A percentile compares a stretch with the other conserved stretches of the same genome.
These are phyloP conservation scores for Lamellibrachia columna DNA, from an alignment of 2,888 invertebrate species.

Conservation along the genomic window DNA sequence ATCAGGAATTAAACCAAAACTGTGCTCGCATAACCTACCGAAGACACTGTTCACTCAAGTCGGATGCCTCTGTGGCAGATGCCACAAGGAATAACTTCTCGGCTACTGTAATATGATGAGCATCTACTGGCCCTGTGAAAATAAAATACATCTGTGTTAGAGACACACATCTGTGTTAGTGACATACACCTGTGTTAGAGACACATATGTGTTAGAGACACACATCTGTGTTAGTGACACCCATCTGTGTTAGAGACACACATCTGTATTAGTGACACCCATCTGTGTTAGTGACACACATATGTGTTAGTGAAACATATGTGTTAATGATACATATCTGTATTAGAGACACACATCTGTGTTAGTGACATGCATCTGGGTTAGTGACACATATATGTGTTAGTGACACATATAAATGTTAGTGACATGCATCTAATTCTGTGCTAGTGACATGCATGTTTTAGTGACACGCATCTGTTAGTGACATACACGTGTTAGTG, in stretches of 20 bases:
- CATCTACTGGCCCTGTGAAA: background rate
- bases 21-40: background rate
- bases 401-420: background rate
- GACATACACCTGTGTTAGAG: background rate
- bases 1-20: background rate
- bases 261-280: too few species aligned
- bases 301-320: too few species aligned
- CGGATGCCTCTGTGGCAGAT: background rate
- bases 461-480: too few species aligned
- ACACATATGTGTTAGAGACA: background rate
- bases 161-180: background rate
- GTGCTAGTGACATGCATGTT: too few species aligned
- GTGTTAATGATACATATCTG: too few species aligned
- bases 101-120: background rate
- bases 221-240: too few species aligned
- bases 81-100: conserved; percentile 4
- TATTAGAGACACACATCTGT: background rate
- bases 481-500: too few species aligned
- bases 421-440: too few species aligned
- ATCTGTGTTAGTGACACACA: too few species aligned
- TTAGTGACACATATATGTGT: background rate
- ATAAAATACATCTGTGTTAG: background rate
- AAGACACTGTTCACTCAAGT: background rate
- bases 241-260: too few species aligned
- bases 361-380: background rate